phyloP scores from a whole-genome alignment of 1,140 invertebrate genomes.

The Chrysoperla carnea region DNA sequence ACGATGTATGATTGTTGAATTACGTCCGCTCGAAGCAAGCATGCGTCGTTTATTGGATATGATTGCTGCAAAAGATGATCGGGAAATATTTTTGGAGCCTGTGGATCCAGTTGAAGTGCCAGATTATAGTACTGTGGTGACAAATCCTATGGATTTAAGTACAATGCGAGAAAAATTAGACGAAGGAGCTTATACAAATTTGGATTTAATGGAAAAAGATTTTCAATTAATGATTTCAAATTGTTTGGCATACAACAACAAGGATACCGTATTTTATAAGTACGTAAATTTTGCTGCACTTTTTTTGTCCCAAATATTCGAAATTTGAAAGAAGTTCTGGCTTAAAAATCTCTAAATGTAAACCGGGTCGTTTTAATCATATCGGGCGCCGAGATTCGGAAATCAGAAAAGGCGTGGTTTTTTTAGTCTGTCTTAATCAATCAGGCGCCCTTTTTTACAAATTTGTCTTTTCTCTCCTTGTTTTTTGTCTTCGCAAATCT shows the following conservation, averaged over 20 bases:
- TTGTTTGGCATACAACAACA: conserved; percentile 87
- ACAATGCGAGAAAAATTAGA: conserved; percentile 77
- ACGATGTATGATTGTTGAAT: conserved; percentile 58
- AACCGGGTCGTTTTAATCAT: no score
- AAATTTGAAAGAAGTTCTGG: no score
- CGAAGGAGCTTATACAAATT: conserved; percentile 51
- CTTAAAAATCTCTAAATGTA: no score
- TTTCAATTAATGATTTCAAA: conserved; percentile 91
- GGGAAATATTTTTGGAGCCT: conserved; percentile 83
- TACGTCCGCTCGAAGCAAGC: conserved; percentile 66
- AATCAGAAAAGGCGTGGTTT: no score
- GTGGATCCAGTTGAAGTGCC: conserved; percentile 81
- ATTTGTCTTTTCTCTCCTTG: no score
- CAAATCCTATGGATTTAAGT: conserved; percentile 88
- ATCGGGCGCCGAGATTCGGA: no score
- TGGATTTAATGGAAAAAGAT: conserved; percentile 72
- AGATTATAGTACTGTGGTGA: conserved; percentile 83
- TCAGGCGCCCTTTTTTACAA: no score
- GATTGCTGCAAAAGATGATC: conserved; percentile 61
- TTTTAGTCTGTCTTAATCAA: no score
- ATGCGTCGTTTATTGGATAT: conserved; percentile 56
- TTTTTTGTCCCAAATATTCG: neutral
- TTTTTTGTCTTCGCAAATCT: no score
- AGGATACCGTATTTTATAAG: conserved; percentile 70
- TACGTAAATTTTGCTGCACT: conserved; percentile 16